phyloP scores from a whole-genome alignment of 2,113 vertebrate species.

The Brachionichthys hirsutus region DNA sequence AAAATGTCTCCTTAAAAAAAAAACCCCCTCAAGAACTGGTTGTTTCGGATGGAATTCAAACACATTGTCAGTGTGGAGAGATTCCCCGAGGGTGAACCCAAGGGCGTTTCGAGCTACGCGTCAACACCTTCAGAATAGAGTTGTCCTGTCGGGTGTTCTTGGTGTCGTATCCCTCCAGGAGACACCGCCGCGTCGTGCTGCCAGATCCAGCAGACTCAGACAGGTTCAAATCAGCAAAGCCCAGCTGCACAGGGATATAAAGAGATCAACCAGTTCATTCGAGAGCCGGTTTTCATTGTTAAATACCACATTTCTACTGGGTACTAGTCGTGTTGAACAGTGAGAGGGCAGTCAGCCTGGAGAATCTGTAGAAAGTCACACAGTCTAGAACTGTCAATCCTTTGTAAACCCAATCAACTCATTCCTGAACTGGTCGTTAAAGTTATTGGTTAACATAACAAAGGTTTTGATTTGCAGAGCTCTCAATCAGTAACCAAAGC shows the following conservation, averaged over 20 bases:
- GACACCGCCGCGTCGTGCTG: constrained; percentile 87
- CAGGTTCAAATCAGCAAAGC: constrained; percentile 96
- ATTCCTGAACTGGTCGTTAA: constrained; percentile 11
- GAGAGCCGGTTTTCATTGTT: constrained; percentile 1
- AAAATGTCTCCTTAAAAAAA: not conserved
- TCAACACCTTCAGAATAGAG: constrained; percentile 93
- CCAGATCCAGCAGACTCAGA: constrained; percentile 97
- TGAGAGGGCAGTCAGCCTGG: not conserved
- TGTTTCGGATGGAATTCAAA: not conserved
- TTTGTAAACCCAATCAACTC: constrained; percentile 7
- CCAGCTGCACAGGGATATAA: constrained; percentile 80
- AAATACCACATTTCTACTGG: not conserved
- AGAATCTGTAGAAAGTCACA: not conserved
- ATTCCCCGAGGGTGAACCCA: not conserved
- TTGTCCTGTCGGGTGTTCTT: constrained; percentile 97
- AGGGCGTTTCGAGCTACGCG: not conserved
- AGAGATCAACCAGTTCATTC: not conserved
- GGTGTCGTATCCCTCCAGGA: constrained; percentile 96
- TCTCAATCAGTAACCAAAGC: constrained; percentile 54
- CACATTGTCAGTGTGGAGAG: not conserved
- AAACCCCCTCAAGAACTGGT: not conserved
- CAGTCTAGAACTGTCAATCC: not conserved
- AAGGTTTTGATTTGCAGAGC: constrained; percentile 15
- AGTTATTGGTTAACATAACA: constrained; percentile 50
- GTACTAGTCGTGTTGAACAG: not conserved